Conservation (phyloP, 2,888 invertebrate species). For the Herminia tarsipennalis region DNA sequence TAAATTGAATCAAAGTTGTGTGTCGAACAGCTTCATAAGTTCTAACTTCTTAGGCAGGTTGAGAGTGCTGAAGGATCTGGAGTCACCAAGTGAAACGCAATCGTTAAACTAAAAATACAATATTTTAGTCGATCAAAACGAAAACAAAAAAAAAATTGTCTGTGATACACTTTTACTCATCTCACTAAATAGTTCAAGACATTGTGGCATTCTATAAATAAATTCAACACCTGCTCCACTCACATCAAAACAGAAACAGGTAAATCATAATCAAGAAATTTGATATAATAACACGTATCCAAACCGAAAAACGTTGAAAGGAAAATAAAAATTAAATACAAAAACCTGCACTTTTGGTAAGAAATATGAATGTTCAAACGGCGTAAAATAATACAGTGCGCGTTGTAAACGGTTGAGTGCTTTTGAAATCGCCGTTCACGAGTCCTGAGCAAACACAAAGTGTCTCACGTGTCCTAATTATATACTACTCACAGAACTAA, state of each 20-base stretch:
- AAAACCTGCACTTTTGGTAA: constrained; percentile 42
- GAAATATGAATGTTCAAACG: constrained; percentile 53
- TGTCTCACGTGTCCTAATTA: constrained; percentile 75
- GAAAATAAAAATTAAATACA: constrained; percentile 30
- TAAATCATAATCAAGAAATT: constrained; percentile 27
- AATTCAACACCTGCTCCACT: too few species aligned
- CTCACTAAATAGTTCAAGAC: too few species aligned
- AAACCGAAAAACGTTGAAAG: constrained; percentile 29
- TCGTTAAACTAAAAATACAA: too few species aligned
- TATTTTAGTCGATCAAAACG: too few species aligned
- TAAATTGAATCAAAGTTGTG: too few species aligned
- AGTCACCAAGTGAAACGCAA: too few species aligned
- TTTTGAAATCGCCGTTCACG: constrained; percentile 73
- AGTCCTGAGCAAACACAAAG: constrained; percentile 79
- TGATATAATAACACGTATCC: constrained; percentile 31
- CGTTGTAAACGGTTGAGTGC: constrained; percentile 63
- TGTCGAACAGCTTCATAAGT: too few species aligned
- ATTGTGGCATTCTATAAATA: too few species aligned
- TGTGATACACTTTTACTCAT: too few species aligned
- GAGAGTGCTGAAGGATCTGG: too few species aligned
- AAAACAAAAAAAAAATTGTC: too few species aligned
- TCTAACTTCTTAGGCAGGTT: too few species aligned
- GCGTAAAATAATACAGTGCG: constrained; percentile 65
- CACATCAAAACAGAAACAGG: constrained; percentile 9
- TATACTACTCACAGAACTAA: constrained; percentile 55